Conservation (phyloP, 1,140 invertebrate species). For the Musca vetustissima region DNA sequence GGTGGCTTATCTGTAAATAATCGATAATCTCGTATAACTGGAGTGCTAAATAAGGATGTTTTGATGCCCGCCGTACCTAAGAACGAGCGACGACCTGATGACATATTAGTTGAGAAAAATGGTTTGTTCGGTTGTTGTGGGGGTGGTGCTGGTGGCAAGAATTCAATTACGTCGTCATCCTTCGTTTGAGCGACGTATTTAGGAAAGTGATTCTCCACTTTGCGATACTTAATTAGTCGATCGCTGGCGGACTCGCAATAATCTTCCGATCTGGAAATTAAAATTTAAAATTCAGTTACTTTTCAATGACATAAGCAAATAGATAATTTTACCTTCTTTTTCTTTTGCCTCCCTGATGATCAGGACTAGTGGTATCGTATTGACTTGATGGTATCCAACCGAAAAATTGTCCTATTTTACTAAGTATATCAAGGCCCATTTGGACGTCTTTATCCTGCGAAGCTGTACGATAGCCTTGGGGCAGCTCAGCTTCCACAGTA, state of each 20-base stretch:
- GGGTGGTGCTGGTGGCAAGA: background rate
- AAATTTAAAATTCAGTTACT: background rate
- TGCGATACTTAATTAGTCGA: constrained; percentile 41
- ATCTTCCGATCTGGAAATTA: background rate
- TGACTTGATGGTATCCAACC: constrained; percentile 22
- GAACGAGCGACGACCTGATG: constrained; percentile 12
- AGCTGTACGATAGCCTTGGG: background rate
- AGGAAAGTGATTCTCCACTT: constrained; percentile 48
- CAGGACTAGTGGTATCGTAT: constrained; percentile 15
- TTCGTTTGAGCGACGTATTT: constrained; percentile 35
- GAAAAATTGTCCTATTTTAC: constrained; percentile 25
- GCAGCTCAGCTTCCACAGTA: background rate
- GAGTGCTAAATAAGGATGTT: too few species aligned
- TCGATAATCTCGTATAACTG: background rate
- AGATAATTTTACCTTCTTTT: constrained; percentile 6
- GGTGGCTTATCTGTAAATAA: constrained; percentile 24
- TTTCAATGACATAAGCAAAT: too few species aligned
- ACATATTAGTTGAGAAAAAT: constrained; percentile 21
- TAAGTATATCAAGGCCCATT: constrained; percentile 31
- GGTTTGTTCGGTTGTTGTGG: constrained; percentile 10
- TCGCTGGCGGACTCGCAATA: constrained; percentile 2
- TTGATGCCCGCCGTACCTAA: constrained; percentile 7
- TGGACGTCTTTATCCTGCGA: constrained; percentile 16
- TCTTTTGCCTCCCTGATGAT: constrained; percentile 1
- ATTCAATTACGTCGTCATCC: constrained; percentile 27